phyloP scores from a whole-genome alignment of 2,888 invertebrate genomes.

The Geophilus truncorum region DNA sequence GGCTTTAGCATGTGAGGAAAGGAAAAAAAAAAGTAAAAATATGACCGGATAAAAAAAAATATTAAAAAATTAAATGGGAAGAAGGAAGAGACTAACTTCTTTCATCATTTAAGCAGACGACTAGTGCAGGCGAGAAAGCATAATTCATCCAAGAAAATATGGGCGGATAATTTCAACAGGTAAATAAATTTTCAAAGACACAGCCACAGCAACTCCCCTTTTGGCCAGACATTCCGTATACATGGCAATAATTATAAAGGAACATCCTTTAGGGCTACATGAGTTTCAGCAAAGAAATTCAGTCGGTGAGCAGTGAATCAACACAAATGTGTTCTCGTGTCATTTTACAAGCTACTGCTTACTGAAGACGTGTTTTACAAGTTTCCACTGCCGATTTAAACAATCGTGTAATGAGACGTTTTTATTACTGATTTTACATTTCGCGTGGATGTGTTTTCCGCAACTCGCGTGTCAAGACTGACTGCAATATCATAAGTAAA shows the following conservation, averaged over 20 bases:
- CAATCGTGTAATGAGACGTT: background rate
- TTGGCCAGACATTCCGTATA: background rate
- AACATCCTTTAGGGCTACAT: background rate
- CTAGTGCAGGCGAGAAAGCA: background rate
- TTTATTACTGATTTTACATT: background rate
- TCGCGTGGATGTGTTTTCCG: background rate
- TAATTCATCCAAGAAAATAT: constrained; percentile 1
- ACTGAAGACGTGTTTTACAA: background rate
- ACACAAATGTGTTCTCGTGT: background rate
- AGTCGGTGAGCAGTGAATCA: constrained; percentile 1
- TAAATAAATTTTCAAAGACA: constrained; percentile 6
- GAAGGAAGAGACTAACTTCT: background rate
- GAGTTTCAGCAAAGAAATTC: background rate
- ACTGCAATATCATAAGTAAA: background rate
- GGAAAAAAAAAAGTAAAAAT: background rate
- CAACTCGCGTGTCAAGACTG: background rate
- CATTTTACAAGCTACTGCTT: background rate
- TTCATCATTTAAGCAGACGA: constrained; percentile 7
- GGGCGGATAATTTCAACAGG: constrained; percentile 16
- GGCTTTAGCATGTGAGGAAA: background rate
- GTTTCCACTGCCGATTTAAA: background rate
- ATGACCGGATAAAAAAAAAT: background rate
- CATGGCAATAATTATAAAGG: background rate
- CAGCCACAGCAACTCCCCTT: background rate
- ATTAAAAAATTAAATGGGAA: background rate